These are phyloP conservation scores for Chaenodraco wilsoni DNA, from an alignment of 2,797 vertebrate species.

Conservation along the genomic window DNA sequence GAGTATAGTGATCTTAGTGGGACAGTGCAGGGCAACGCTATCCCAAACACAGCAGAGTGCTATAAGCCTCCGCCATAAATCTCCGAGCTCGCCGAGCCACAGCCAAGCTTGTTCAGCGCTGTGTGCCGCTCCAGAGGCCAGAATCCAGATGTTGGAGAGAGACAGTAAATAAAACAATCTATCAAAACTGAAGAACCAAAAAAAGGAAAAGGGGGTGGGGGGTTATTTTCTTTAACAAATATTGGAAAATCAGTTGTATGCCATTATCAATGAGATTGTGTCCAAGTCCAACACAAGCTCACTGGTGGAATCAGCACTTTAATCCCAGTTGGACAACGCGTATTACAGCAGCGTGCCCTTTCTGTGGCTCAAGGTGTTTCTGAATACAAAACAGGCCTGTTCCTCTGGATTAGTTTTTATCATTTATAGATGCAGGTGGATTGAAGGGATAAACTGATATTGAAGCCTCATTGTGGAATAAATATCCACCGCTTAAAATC, in stretches of 20 bases:
- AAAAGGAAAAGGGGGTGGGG: not conserved
- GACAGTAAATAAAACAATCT: slow-evolving; percentile 73
- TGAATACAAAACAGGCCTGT: slow-evolving; percentile 71
- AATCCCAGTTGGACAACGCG: slow-evolving; percentile 57
- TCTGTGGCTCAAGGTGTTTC: slow-evolving; percentile 57
- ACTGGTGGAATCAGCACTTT: slow-evolving; percentile 60
- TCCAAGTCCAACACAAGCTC: slow-evolving; percentile 28
- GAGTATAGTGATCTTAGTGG: slow-evolving; percentile 56
- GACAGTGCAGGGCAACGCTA: slow-evolving; percentile 60
- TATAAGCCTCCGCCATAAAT: slow-evolving; percentile 78
- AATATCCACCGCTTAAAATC: slow-evolving; percentile 61
- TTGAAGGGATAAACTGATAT: slow-evolving; percentile 73
- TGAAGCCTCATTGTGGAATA: slow-evolving; percentile 66
- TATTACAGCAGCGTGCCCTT: slow-evolving; percentile 42
- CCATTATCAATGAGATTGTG: slow-evolving; percentile 23
- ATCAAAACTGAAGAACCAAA: slow-evolving; percentile 57
- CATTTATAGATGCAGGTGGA: slow-evolving; percentile 70
- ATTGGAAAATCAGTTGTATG: slow-evolving; percentile 31
- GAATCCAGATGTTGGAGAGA: slow-evolving; percentile 78
- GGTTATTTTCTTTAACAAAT: slow-evolving; percentile 23
- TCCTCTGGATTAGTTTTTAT: slow-evolving; percentile 69
- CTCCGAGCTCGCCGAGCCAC: slow-evolving; percentile 60
- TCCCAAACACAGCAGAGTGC: slow-evolving; percentile 73
- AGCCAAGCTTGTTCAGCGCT: slow-evolving; percentile 66
- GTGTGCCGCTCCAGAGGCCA: slow-evolving; percentile 71